Base-by-base conservation (phyloP, 2,113 vertebrate genomes). In the Cromileptes altivelis region DNA sequence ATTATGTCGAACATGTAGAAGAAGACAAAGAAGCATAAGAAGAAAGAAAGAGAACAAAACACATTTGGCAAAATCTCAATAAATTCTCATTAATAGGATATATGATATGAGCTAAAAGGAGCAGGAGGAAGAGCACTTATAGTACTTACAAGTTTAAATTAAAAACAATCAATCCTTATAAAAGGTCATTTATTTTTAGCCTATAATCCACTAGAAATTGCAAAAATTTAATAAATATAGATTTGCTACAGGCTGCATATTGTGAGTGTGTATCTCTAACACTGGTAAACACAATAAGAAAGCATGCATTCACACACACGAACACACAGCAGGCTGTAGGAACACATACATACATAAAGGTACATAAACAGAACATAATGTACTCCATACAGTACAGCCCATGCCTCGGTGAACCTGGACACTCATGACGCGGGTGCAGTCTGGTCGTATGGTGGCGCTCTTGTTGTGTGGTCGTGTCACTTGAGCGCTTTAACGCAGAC, bases 361-460 rank as follows among this genome's bases (percentile, higher is more conserved):
- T 14, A 62, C 19, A 30, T 13, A 74, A 52, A 42, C 21, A n/a
- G 72, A 27, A 69, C 67, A 72, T 47, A 0, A 27, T 60, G 55
- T 53, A 68, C 70, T 6, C 3, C 18, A 64, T 33, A 19, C 2
- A 4, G 4, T 13, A 18, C 42, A 45, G 8, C 42, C 42, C 53
- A 21, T 19, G 56, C 37, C 5, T 30, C 25, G 3, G 15, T 37
- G 42, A 45, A 45, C 42, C 42, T 12, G 42, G n/a, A 14, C 55
- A 33, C 52, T 25, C 1, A 1, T 53, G 76, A 45, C 77, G 33
- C 1, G n/a, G 33, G 3, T 30, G 63, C 75, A n/a, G 60, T 75
- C 72, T 67, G 75, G 67, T 17, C 93, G 75, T 4, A 6, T 84
- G 94, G 92, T 85, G 94, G 94, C 93, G 94, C 93, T 91, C 85